Percentiles rank a stretch among this genome's conserved stretches.
These are phyloP conservation scores for Temnothorax ravouxi DNA, from an alignment of 2,888 invertebrate genomes.

Conservation along the genomic window DNA sequence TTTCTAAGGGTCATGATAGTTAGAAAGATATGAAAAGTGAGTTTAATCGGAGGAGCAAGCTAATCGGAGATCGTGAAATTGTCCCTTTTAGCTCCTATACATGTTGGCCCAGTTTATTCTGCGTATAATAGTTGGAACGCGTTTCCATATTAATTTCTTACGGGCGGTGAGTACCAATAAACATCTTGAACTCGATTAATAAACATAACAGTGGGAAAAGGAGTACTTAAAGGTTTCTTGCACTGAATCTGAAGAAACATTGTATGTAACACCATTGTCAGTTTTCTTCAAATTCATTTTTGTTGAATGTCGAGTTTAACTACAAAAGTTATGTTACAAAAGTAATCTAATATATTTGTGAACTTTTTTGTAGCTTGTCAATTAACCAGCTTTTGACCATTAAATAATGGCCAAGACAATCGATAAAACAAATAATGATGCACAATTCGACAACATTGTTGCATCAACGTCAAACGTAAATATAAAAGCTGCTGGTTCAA, in stretches of 20 bases:
- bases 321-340: background rate
- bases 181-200: too few species aligned
- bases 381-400: background rate
- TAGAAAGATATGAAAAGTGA: too few species aligned
- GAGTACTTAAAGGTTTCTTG: constrained; percentile 11
- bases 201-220: background rate
- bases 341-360: constrained; percentile 2
- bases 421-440: background rate
- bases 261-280: constrained; percentile 3
- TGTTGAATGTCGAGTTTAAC: background rate
- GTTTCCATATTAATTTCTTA: too few species aligned
- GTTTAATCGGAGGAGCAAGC: too few species aligned
- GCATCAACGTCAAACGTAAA: background rate
- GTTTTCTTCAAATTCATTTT: background rate
- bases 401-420: background rate
- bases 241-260: constrained; percentile 25
- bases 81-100: too few species aligned
- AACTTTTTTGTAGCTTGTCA: constrained; percentile 2
- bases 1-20: too few species aligned
- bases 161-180: too few species aligned
- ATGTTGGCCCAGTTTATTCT: too few species aligned
- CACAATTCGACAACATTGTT: background rate
- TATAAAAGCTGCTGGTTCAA: background rate
- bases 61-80: too few species aligned
- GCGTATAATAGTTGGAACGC: too few species aligned